Conservation (phyloP, 2,113 vertebrate species). For the Glaucidium brasilianum region DNA sequence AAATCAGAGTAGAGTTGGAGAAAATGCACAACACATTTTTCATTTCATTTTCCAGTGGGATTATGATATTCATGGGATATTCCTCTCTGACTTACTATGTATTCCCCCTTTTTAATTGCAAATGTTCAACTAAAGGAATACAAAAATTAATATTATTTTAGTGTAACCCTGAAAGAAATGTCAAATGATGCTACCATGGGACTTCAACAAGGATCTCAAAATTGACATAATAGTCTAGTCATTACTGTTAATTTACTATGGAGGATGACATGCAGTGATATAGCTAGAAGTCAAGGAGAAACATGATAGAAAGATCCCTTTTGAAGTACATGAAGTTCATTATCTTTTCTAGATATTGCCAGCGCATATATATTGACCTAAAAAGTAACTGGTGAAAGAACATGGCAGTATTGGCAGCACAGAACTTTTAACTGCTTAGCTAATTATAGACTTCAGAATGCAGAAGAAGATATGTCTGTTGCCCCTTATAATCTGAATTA, state of each 20-base stretch:
- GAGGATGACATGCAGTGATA: neutral
- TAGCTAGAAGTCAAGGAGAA: neutral
- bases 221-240: neutral
- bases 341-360: neutral
- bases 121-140: neutral
- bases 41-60: neutral
- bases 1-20: neutral
- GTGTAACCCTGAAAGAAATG: neutral
- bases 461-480: neutral
- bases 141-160: neutral
- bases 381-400: neutral
- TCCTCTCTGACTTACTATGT: neutral
- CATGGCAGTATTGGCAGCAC: neutral
- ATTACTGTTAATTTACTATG: neutral
- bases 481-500: neutral
- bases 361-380: neutral
- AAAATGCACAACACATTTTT: neutral
- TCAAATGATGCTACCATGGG: neutral
- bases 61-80: neutral
- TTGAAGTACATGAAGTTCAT: neutral
- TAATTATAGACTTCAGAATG: neutral
- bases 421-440: neutral
- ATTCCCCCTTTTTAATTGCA: neutral
- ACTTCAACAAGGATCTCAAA: neutral
- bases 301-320: neutral